phyloP scores from a whole-genome alignment of 2,797 vertebrate genomes.

The Lithobates sylvaticus region DNA sequence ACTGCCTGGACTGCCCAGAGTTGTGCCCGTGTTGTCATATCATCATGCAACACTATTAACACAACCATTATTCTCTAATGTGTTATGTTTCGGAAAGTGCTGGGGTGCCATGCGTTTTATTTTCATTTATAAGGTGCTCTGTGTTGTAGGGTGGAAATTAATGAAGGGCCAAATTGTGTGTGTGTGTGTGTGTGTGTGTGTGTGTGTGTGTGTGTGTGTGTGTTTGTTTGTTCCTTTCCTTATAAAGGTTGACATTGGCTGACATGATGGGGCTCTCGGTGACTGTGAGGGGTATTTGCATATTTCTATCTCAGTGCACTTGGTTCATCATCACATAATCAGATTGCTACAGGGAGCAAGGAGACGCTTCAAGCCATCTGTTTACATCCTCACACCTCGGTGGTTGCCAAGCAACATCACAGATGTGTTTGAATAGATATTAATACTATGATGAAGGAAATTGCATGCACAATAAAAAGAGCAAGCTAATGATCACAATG shows the following conservation, averaged over 20 bases:
- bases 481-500: background rate
- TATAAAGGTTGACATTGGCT: background rate
- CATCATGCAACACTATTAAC: no score
- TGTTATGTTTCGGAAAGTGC: no score
- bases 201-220: no score
- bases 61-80: no score
- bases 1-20: background rate
- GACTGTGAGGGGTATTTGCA: background rate
- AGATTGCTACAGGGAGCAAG: slow-evolving; percentile 1
- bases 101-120: no score
- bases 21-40: background rate
- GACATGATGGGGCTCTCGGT: background rate
- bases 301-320: background rate
- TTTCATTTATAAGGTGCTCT: no score
- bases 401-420: slow-evolving; percentile 24
- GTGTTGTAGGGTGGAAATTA: no score
- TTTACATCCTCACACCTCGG: slow-evolving; percentile 19
- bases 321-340: slow-evolving; percentile 17
- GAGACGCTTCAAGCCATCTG: slow-evolving; percentile 34
- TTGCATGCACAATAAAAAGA: background rate
- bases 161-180: no score
- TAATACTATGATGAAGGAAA: slow-evolving; percentile 4
- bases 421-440: slow-evolving; percentile 23
- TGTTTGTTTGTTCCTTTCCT: background rate
- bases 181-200: no score